These are phyloP conservation scores for Zaprionus kolodkinae DNA, from an alignment of 1,140 invertebrate genomes.

Conservation along the genomic window DNA sequence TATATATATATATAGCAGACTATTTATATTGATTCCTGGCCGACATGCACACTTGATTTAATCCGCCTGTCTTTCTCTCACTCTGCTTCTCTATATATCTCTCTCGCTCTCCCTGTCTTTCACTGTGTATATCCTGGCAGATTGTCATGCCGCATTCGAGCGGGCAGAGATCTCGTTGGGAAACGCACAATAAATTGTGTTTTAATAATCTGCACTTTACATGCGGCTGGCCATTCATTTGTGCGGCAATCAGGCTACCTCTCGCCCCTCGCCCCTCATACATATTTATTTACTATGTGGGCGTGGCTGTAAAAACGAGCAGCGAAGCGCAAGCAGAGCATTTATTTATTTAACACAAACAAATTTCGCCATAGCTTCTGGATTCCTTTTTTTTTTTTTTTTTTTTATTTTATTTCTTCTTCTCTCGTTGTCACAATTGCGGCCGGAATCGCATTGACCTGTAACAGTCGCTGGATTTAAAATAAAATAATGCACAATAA, in stretches of 20 bases:
- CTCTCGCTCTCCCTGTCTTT: neutral
- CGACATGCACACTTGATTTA: slow-evolving; percentile 3
- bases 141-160: slow-evolving; percentile 4
- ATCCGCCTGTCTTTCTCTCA: neutral
- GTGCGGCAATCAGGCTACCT: neutral
- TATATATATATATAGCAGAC: neutral
- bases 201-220: slow-evolving; percentile 57
- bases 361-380: slow-evolving; percentile 45
- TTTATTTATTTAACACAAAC: slow-evolving; percentile 67
- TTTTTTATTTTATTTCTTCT: slow-evolving; percentile 22
- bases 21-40: neutral
- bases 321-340: slow-evolving; percentile 27
- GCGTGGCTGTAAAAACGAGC: slow-evolving; percentile 12
- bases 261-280: neutral
- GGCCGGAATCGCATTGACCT: slow-evolving; percentile 58
- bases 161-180: slow-evolving; percentile 7
- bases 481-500: slow-evolving; percentile 67
- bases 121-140: slow-evolving; percentile 1
- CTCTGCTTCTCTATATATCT: no score
- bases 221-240: slow-evolving; percentile 11
- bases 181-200: slow-evolving; percentile 60
- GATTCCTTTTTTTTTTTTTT: slow-evolving; percentile 2
- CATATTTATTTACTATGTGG: slow-evolving; percentile 6
- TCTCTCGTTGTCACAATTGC: slow-evolving; percentile 64
- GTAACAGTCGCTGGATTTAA: slow-evolving; percentile 55